A percentile compares a stretch with the other conserved stretches of the same genome.
Conservation (phyloP, 2,113 vertebrate genomes). For the Himantopus leucocephalus region DNA sequence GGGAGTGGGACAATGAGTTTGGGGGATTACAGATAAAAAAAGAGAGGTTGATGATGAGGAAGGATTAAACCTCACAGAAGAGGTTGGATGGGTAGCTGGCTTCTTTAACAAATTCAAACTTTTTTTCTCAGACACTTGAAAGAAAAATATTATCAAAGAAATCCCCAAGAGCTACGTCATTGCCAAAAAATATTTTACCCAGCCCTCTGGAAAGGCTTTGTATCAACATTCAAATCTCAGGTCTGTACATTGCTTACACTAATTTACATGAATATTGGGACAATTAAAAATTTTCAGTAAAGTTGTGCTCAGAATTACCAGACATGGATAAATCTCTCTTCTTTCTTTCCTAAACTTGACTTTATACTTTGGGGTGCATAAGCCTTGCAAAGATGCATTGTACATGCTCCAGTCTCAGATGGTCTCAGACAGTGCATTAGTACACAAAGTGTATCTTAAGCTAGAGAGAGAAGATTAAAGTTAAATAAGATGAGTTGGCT, state of each 20-base stretch:
- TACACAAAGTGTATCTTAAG: neutral
- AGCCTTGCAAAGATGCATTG: accelerated
- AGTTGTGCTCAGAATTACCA: neutral
- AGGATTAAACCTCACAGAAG: neutral
- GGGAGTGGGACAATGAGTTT: neutral
- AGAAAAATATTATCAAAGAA: neutral
- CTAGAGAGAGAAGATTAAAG: neutral
- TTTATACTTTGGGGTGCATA: accelerated
- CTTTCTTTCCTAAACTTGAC: neutral
- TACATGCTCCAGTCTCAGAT: accelerated
- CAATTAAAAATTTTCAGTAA: neutral
- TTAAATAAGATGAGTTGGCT: neutral
- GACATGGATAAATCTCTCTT: neutral
- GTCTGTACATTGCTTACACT: neutral
- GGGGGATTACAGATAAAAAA: neutral
- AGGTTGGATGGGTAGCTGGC: neutral
- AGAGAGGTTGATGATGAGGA: neutral
- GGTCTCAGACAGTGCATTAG: neutral
- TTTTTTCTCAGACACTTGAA: neutral
- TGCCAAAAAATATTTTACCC: neutral
- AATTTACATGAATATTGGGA: neutral
- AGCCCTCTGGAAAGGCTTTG: neutral
- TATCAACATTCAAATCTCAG: neutral
- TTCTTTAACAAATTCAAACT: neutral
- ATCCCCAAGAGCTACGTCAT: neutral